phyloP scores from a whole-genome alignment of 2,888 invertebrate genomes.

The Tipula vernalis region DNA sequence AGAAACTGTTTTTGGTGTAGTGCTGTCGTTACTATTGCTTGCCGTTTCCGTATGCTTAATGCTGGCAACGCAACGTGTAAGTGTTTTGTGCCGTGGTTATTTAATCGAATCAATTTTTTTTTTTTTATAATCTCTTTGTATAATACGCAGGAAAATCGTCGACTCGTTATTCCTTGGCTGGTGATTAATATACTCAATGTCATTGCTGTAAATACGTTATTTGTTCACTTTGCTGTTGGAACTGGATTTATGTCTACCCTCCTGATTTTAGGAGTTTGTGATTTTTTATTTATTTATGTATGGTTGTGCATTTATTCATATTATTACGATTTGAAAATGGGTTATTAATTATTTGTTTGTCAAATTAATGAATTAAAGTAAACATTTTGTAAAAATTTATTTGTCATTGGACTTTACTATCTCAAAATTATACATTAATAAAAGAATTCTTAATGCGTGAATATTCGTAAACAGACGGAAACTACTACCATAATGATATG shows the following conservation, averaged over 20 bases:
- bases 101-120: background rate
- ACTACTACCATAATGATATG: background rate
- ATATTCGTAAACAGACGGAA: background rate
- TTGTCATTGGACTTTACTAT: too few species aligned
- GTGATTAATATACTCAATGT: background rate
- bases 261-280: background rate
- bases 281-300: background rate
- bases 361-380: background rate
- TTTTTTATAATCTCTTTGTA: background rate
- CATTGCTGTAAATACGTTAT: background rate
- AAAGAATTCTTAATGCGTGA: too few species aligned
- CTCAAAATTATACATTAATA: too few species aligned
- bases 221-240: background rate
- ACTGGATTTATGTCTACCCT: background rate
- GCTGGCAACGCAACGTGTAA: background rate
- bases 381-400: too few species aligned
- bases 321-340: background rate
- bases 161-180: background rate
- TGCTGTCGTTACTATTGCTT: background rate
- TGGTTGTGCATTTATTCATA: background rate
- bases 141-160: background rate
- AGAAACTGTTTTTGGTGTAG: background rate
- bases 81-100: background rate
- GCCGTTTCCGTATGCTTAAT: background rate
- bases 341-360: background rate